Evolutionary conservation across 2,113 vertebrate genomes (phyloP), one percentile per base, ranked within the genome.

Genomic region (Clinocottus analis): DNA sequence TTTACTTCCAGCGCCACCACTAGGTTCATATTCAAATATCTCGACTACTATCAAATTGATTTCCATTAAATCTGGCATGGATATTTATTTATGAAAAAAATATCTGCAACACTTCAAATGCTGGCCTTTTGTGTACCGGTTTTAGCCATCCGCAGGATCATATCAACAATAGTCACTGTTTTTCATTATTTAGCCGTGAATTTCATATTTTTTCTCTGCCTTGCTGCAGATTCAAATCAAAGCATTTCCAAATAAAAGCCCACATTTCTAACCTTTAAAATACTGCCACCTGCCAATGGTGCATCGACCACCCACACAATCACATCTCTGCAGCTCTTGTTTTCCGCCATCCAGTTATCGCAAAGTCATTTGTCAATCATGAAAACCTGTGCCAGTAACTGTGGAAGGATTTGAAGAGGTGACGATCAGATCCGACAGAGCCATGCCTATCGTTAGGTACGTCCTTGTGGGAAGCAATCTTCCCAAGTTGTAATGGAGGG

Each of bases 251-350:
- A 83, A 83, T 71, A 84, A 53, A 86, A 88, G 51, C 85, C 83
- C 81, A 89, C 85, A 85, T 80, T 79, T 87, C 74, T 75, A 85
- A 87, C 87, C 86, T 86, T 79, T 84, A 88, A 79, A 81, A 86
- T 60, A 33, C 72, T 53, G 84, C 87, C 82, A 87, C 84, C 82
- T 90, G 82, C 82, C 59, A 87, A 83, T 25, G 39, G 73, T 29
- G 68, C 85, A 79, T 62, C 4, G 3, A 31, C 82, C 80, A 11
- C 88, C 84, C 82, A 88, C 84, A 82, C 63, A 66, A 53, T 29
- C 77, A 85, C 79, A 58, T 80, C 74, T 83, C 79, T 43, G 69
- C 51, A 60, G 79, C 66, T 65, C 83, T 70, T 60, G 56, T 73
- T 80, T 73, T 73, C 83, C 37, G 71, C 70, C 45, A 45, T 85